Percentiles rank a stretch among this genome's conserved stretches.
Evolutionary conservation across 2,888 invertebrate species (phyloP).

Genomic region (Rhodophaea formosa): DNA sequence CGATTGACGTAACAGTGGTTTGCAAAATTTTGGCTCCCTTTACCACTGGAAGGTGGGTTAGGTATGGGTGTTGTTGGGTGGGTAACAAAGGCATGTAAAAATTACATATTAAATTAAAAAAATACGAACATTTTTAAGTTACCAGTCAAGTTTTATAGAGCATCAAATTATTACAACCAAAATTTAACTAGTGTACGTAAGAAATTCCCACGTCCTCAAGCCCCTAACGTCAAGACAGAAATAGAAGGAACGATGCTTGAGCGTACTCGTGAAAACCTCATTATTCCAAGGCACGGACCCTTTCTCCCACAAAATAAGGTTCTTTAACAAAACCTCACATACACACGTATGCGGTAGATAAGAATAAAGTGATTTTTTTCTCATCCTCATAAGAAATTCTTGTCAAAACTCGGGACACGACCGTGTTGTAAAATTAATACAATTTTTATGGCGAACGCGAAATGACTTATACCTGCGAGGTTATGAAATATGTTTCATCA

Average conservation of each 20-base stretch:
- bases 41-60: too few relatives aligned
- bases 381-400: slow-evolving; percentile 36
- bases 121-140: neutral
- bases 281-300: slow-evolving; percentile 76
- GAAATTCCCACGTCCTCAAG: slow-evolving; percentile 18
- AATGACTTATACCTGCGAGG: neutral
- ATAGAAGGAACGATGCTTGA: slow-evolving; percentile 60
- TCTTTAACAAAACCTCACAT: slow-evolving; percentile 75
- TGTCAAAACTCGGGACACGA: slow-evolving; percentile 30
- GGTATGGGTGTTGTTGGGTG: too few relatives aligned
- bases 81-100: neutral
- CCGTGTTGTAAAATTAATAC: slow-evolving; percentile 29
- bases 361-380: slow-evolving; percentile 35
- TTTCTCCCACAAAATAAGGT: slow-evolving; percentile 77
- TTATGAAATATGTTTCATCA: neutral
- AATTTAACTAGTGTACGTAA: slow-evolving; percentile 12
- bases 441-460: slow-evolving; percentile 18
- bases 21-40: too few relatives aligned
- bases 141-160: neutral
- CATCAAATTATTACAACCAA: neutral
- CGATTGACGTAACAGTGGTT: too few relatives aligned
- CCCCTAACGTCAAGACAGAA: slow-evolving; percentile 66
- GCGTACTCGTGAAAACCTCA: slow-evolving; percentile 67
- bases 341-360: slow-evolving; percentile 38
- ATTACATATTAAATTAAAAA: neutral